phyloP scores from a whole-genome alignment of 1,140 invertebrate genomes.

The Lethocerus indicus region DNA sequence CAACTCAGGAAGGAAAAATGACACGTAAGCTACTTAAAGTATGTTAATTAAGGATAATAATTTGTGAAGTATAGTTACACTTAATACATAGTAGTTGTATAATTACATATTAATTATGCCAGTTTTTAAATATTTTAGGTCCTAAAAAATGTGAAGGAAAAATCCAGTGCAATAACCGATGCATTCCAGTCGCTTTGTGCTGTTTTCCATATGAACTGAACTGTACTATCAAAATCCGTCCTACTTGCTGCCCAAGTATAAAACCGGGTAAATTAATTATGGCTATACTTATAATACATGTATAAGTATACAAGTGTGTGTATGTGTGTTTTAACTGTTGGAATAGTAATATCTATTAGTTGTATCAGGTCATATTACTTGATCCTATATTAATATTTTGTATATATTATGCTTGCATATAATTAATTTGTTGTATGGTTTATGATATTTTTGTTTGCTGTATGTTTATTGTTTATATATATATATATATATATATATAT shows the following conservation, averaged over 20 bases:
- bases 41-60: neutral
- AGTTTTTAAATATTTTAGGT: conserved; percentile 17
- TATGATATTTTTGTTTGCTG: too few species aligned
- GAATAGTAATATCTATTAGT: too few species aligned
- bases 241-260: conserved; percentile 19
- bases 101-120: neutral
- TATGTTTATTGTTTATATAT: too few species aligned
- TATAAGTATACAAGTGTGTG: too few species aligned
- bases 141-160: conserved; percentile 29
- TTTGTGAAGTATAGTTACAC: neutral
- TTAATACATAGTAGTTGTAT: neutral
- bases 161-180: conserved; percentile 30
- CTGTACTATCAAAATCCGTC: conserved; percentile 25
- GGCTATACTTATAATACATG: conserved; percentile 6
- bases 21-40: neutral
- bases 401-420: too few species aligned
- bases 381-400: too few species aligned
- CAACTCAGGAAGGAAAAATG: too few species aligned
- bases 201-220: conserved; percentile 29
- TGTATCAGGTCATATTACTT: too few species aligned
- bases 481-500: too few species aligned
- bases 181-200: conserved; percentile 31
- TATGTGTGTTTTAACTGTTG: too few species aligned
- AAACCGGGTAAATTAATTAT: conserved; percentile 5
- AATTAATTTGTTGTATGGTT: too few species aligned